Percentiles rank a stretch among this genome's conserved stretches.
Conservation (phyloP, 1,140 invertebrate genomes). For the Leptonema lineaticorne region DNA sequence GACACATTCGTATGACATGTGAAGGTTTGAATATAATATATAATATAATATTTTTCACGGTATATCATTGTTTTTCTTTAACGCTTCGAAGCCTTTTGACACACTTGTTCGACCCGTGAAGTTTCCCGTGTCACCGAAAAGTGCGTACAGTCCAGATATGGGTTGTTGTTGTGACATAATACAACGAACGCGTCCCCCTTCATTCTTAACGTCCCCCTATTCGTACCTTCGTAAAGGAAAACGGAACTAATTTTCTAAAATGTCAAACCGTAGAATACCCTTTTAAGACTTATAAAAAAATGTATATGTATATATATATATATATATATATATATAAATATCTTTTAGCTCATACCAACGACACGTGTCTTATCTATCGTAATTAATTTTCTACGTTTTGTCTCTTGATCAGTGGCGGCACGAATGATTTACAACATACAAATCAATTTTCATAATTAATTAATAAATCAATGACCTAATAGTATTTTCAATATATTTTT, state of each 20-base stretch:
- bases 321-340: too few relatives aligned
- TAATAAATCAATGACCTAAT: too few relatives aligned
- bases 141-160: conserved; percentile 11
- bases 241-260: conserved; percentile 16
- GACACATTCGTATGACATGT: too few relatives aligned
- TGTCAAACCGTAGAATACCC: not conserved
- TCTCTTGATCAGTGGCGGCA: not conserved
- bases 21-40: too few relatives aligned
- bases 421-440: too few relatives aligned
- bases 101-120: conserved; percentile 6
- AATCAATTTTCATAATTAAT: too few relatives aligned
- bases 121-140: conserved; percentile 8
- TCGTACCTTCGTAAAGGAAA: not conserved
- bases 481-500: too few relatives aligned
- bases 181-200: not conserved
- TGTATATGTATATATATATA: too few relatives aligned
- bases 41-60: too few relatives aligned
- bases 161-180: conserved; percentile 13
- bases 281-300: too few relatives aligned
- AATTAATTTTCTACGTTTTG: not conserved
- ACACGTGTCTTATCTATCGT: too few relatives aligned
- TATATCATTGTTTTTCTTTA: not conserved
- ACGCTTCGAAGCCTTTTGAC: conserved; percentile 12
- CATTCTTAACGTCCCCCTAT: not conserved
- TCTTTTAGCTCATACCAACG: too few relatives aligned